phyloP scores from a whole-genome alignment of 2,113 vertebrate species.

The Montifringilla adamsi region DNA sequence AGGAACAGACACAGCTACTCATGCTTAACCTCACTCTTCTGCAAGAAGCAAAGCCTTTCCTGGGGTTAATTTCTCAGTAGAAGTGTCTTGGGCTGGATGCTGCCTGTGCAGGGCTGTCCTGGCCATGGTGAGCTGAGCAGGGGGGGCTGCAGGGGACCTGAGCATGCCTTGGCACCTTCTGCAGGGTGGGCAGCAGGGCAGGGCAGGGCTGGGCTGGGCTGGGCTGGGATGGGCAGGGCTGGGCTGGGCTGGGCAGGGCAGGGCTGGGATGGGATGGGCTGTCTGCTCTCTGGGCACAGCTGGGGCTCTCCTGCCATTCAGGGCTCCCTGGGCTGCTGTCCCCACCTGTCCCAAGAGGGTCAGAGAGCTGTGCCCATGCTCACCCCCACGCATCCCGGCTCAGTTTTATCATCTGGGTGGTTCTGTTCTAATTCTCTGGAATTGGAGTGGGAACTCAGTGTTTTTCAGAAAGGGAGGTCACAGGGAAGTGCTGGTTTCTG shows the following conservation, averaged over 20 bases:
- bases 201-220: not conserved
- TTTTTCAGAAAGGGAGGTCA: not conserved
- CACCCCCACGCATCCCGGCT: rapidly evolving
- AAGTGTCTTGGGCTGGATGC: not conserved
- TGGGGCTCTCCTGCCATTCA: not conserved
- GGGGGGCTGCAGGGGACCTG: not conserved
- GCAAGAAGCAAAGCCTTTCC: not conserved
- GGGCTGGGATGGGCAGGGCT: not conserved
- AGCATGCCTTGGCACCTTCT: rapidly evolving
- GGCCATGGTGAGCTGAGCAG: rapidly evolving
- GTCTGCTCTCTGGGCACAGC: not conserved
- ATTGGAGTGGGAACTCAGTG: not conserved
- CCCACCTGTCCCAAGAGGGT: not conserved
- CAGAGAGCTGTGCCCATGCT: not conserved
- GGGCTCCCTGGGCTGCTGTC: not conserved
- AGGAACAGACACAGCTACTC: not conserved
- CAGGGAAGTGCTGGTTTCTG: not conserved
- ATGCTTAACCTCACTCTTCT: not conserved
- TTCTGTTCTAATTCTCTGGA: not conserved
- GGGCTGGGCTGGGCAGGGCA: not conserved
- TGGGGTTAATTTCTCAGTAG: not conserved
- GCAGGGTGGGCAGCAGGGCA: not conserved
- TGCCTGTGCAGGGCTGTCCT: not conserved
- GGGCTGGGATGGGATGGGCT: not conserved
- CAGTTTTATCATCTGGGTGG: not conserved